Evolutionary conservation across 30 jellyfish, hydroid and myxozoan species (phyloP).

Genomic region (Clytia hemisphaerica): DNA sequence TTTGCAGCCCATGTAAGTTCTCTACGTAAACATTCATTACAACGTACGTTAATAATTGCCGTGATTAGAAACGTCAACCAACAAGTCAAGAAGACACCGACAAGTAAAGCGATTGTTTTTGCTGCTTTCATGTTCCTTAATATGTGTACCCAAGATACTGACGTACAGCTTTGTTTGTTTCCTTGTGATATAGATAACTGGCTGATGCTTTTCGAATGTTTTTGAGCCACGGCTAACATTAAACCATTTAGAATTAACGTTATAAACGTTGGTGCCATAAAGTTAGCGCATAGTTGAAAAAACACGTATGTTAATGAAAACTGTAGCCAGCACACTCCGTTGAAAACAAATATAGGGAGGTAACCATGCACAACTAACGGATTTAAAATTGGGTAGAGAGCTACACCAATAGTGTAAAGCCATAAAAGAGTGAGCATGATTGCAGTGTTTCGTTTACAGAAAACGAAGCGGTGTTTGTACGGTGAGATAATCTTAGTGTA

Average conservation of each 20-base stretch:
- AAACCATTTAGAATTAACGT: not conserved
- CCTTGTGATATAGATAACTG: not conserved
- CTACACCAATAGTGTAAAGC: slow-evolving; percentile 9
- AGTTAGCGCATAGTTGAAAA: not conserved
- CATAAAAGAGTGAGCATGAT: not conserved
- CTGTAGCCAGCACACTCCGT: not conserved
- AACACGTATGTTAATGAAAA: not conserved
- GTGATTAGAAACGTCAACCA: too few relatives aligned
- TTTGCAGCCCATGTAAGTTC: too few relatives aligned
- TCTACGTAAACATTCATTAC: too few relatives aligned
- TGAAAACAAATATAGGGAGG: not conserved
- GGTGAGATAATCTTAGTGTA: not conserved
- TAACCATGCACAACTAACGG: not conserved
- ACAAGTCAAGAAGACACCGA: too few relatives aligned
- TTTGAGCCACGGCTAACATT: not conserved
- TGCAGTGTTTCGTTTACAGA: not conserved
- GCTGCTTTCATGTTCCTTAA: too few relatives aligned
- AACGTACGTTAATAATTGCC: too few relatives aligned
- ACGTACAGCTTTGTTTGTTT: too few relatives aligned
- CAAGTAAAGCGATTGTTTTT: too few relatives aligned
- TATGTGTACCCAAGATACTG: too few relatives aligned
- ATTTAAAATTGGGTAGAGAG: slow-evolving; percentile 6
- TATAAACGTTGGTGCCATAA: not conserved
- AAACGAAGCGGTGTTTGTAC: not conserved
- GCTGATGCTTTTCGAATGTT: not conserved